Evolutionary conservation across 2,888 invertebrate genomes (phyloP).

Genomic region (Saturnia japonica): DNA sequence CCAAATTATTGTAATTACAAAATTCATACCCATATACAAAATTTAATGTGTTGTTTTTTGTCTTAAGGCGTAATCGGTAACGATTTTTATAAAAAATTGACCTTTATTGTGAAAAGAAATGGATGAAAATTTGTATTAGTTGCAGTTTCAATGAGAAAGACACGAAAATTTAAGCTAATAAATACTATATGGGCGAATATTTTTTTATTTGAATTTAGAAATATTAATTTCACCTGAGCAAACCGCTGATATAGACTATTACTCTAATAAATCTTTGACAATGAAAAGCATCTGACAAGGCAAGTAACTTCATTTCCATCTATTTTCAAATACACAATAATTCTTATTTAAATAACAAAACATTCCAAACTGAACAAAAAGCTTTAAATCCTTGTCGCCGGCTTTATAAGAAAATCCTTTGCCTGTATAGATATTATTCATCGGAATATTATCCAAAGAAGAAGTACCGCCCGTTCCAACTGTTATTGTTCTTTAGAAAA

Average conservation of each 20-base stretch:
- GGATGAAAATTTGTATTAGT: too few relatives aligned
- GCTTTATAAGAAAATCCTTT: conserved; percentile 4
- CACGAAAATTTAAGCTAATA: too few relatives aligned
- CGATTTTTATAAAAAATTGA: too few relatives aligned
- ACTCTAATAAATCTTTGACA: not conserved
- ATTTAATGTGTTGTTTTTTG: too few relatives aligned
- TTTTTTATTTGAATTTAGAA: not conserved
- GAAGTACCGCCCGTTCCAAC: not conserved
- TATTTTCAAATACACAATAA: not conserved
- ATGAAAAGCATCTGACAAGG: conserved; percentile 4
- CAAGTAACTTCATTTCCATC: not conserved
- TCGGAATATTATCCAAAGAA: conserved; percentile 7
- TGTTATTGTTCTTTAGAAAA: not conserved
- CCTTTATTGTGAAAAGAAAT: too few relatives aligned
- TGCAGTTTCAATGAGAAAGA: too few relatives aligned
- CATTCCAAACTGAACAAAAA: not conserved
- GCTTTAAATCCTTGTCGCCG: not conserved
- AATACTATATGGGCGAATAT: too few relatives aligned
- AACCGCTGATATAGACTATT: not conserved
- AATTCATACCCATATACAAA: too few relatives aligned
- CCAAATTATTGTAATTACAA: too few relatives aligned
- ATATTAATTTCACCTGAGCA: not conserved
- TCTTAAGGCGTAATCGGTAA: too few relatives aligned
- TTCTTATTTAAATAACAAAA: conserved; percentile 4
- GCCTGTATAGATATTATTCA: conserved; percentile 6